These are phyloP conservation scores for Apis florea DNA, from an alignment of 1,140 invertebrate genomes.

Conservation along the genomic window DNA sequence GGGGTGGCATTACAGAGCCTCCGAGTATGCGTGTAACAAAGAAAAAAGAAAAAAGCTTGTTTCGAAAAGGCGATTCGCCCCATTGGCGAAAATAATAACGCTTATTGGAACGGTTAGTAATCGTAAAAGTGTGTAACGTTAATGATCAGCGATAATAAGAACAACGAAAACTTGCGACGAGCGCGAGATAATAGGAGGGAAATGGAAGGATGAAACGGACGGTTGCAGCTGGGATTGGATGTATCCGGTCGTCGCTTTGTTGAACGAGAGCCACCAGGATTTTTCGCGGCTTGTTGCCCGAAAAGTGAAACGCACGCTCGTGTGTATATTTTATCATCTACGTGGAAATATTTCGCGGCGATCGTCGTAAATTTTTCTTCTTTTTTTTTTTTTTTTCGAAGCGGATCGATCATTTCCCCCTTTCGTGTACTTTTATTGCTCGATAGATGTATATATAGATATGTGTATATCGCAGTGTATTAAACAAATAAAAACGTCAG, in stretches of 20 bases:
- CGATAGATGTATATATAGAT: not conserved
- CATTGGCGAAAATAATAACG: constrained; percentile 20
- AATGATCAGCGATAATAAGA: constrained; percentile 33
- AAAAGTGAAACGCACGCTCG: not conserved
- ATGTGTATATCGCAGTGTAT: no score
- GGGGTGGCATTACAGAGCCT: constrained; percentile 18
- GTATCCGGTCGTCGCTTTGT: not conserved
- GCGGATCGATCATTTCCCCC: not conserved
- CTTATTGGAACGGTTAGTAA: constrained; percentile 30
- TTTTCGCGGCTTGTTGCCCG: not conserved
- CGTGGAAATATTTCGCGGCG: not conserved
- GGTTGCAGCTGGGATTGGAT: not conserved
- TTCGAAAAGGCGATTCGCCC: constrained; percentile 37
- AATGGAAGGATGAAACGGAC: not conserved
- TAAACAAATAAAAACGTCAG: constrained; percentile 14
- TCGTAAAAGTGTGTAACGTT: constrained; percentile 47
- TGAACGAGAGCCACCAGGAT: constrained; percentile 13
- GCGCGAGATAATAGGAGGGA: constrained; percentile 26
- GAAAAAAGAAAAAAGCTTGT: constrained; percentile 27
- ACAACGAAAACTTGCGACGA: constrained; percentile 25
- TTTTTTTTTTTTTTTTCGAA: no score
- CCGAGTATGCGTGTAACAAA: not conserved
- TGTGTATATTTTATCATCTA: not conserved
- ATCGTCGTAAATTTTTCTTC: not conserved
- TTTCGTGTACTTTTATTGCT: no score